Evolutionary conservation across 2,888 invertebrate genomes (phyloP), one percentile per base, ranked within the genome.

Genomic region (Leptopilina syphax): DNA sequence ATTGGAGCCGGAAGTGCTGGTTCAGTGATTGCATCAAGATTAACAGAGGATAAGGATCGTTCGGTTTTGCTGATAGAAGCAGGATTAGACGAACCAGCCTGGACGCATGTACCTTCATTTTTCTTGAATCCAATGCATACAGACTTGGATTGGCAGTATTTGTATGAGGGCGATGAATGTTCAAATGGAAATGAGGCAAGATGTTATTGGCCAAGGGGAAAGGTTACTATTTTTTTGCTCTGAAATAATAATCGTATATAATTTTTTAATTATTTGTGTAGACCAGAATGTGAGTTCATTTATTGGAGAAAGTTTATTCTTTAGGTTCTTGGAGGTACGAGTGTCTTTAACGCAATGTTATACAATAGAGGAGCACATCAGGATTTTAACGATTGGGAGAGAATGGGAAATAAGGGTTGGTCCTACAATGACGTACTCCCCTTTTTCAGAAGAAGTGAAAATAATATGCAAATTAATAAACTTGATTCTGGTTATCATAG

Each of bases 291-390:
- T 3, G 47, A 7, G 47, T 12, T 12, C 1, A n/a, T n/a, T 57
- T 57, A 5, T 57, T n/a, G 12, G 3, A 44, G 34, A 90, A 96
- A 96, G n/a, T 60, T n/a, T n/a, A 1, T 1, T 3, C n/a, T 18
- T 60, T n/a, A 60, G 60, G 97, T 97, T 0, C 92, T 98, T 9
- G 98, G 98, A 6, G 98, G 98, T 0, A 98, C 97, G 0, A 98
- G 98, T n/a, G 97, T 97, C 0, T 94, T 98, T 93, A 98, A 98
- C 92, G 98, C 98, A 34, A 98, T 98, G 98, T 98, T 97, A 95
- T 98, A 98, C 92, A 96, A 98, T 84, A 94, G 98, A 44, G 98
- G 98, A 0, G 95, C 97, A 80, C 94, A 95, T 41, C 95, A 95
- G 82, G 98, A 98, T 92, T 98, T 95, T 92, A 97, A 98, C 90